Base-by-base conservation (phyloP, 2,888 invertebrate species). In the Piscicola geometra region DNA sequence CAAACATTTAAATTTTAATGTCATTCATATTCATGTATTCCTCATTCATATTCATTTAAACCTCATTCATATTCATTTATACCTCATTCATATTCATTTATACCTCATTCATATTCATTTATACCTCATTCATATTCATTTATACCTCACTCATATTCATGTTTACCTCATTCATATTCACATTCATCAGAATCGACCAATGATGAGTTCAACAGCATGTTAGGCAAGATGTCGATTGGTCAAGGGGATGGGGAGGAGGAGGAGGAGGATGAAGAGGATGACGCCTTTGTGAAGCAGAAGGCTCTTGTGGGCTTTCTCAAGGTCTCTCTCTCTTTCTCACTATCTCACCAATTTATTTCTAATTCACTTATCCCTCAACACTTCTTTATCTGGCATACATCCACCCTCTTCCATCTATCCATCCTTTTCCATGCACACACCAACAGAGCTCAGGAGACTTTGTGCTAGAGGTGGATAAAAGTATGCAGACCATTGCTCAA, bases 261-360 rank as follows among this genome's bases (percentile, higher is more conserved):
- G 66, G 41, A 0, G 0, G n/a, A 70, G 21, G 66, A 36, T 12
- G 66, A 73, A 25, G 50, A 70, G n/a, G 41, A 41, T 36, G 52
- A 69, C 66, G 15, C 32, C 79, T 78, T 83, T 70, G 81, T 82
- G 52, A 86, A 85, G 78, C 86, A 86, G 77, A 85, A 84, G 80
- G 82, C 84, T 50, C 81, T 85, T 32, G 90, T 93, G 0, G 89
- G 90, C 71, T 93, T 92, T 82, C 87, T 92, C 0, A 89, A 90
- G 86, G 91, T 84, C 76, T 73, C 76, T 33, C 30, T 25, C 12
- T 41, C 21, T 2, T 9, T 12, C n/a, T 36, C 25, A 1, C 5
- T 33, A 68, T 32, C 32, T 9, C 1, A 33, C 3, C 21, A 5
- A 25, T 70, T n/a, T 25, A 33, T 36, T 9, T 35, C 25, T n/a